Evolutionary conservation across 2,888 invertebrate genomes (phyloP), one percentile per base, ranked within the genome.

Genomic region (Eilema griseolum): DNA sequence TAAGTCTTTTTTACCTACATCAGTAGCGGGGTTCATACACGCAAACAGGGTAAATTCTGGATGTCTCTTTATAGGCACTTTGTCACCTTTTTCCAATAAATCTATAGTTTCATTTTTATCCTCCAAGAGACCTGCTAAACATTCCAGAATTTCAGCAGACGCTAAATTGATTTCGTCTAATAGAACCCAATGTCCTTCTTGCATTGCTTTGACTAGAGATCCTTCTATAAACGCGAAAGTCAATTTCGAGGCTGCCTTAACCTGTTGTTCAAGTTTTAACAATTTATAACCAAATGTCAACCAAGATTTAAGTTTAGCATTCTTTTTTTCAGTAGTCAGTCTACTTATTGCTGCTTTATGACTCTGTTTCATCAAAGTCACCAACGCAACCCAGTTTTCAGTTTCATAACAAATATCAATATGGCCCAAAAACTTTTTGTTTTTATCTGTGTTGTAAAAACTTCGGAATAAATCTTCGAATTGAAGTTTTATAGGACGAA

Each of bases 11-110:
- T 99, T 99, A 0, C 99, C 99, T 0, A 99, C 97, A 93, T 99
- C 99, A 0, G 99, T 99, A 0, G 99, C 99, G 7, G 99, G 99
- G 93, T 99, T 99, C 99, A 99, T 99, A 85, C 99, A 99, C 4
- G 99, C 99, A 91, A 99, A 99, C 62, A 99, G 96, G 0, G 98
- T 97, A 87, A 99, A 99, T 84, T 98, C 96, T 0, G 97, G 96
- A 93, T 99, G 98, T 61, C 98, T 95, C 82, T 96, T 96, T 2
- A 99, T 96, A 0, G 98, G 97, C 73, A 97, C 96, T 81, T 97
- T 97, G 87, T 99, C 99, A n/a, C 99, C 99, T 81, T 98, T 96
- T 91, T 99, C 99, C 70, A 99, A 91, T 62, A 99, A 94, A 68
- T 98, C 97, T 57, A 99, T 94, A 0, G 98, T 98, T 33, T 98